Percentiles rank a stretch among this genome's conserved stretches.
These are phyloP conservation scores for Diarsia mendica DNA, from an alignment of 2,888 invertebrate species.

Conservation along the genomic window DNA sequence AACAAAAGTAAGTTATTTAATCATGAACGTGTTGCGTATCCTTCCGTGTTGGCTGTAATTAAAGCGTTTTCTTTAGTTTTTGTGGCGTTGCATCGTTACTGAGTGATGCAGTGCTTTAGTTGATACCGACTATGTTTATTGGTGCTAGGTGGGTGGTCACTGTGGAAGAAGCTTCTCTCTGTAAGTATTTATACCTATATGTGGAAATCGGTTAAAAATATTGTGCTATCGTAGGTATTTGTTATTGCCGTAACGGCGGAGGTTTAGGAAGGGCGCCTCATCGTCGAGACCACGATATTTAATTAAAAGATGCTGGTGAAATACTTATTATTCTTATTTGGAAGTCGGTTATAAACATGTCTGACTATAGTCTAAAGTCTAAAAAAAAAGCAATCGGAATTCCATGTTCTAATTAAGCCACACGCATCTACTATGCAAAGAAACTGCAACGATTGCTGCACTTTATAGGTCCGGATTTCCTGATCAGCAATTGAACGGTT, in stretches of 20 bases:
- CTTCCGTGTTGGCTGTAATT: conserved; percentile 63
- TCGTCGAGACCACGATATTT: too few species aligned
- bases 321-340: background rate
- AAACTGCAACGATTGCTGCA: background rate
- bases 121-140: conserved; percentile 19
- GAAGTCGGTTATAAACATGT: background rate
- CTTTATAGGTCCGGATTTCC: background rate
- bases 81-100: conserved; percentile 37
- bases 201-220: background rate
- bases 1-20: conserved; percentile 60
- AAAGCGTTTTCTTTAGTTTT: conserved; percentile 59
- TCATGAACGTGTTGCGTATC: conserved; percentile 58
- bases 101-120: conserved; percentile 42
- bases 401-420: background rate
- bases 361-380: background rate
- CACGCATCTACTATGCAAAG: background rate
- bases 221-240: too few species aligned
- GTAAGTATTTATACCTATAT: background rate
- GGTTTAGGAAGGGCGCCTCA: too few species aligned
- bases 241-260: too few species aligned
- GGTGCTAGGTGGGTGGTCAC: background rate
- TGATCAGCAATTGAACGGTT: conserved; percentile 6
- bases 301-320: too few species aligned
- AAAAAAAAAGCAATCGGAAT: background rate
- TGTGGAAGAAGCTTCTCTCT: background rate